Evolutionary conservation across 1,140 invertebrate genomes (phyloP).

Genomic region (Cyphomyrmex costatus): DNA sequence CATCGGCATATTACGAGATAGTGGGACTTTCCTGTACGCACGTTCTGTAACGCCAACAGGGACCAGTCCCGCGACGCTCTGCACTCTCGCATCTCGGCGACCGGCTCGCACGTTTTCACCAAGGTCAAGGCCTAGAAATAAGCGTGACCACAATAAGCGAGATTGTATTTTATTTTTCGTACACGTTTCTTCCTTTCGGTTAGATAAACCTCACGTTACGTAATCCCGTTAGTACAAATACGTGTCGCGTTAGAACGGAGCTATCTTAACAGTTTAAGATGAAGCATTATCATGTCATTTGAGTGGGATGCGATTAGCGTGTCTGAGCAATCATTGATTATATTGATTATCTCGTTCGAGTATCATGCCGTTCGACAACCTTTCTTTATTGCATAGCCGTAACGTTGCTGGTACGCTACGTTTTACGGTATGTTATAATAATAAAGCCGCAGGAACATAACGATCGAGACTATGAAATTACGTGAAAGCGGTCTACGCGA

Average conservation of each 20-base stretch:
- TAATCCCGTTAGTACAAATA: slow-evolving; percentile 21
- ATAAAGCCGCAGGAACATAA: slow-evolving; percentile 23
- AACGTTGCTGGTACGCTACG: background rate
- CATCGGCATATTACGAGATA: slow-evolving; percentile 97
- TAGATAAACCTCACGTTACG: background rate
- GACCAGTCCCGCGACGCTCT: slow-evolving; percentile 96
- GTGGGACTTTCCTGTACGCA: slow-evolving; percentile 96
- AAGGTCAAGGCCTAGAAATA: slow-evolving; percentile 92
- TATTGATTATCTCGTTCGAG: slow-evolving; percentile 26
- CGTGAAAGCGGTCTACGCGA: slow-evolving; percentile 1
- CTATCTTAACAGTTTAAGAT: slow-evolving; percentile 23
- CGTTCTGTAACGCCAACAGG: slow-evolving; percentile 95
- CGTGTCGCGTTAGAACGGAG: background rate
- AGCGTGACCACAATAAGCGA: background rate
- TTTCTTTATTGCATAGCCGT: background rate
- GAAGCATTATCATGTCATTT: slow-evolving; percentile 7
- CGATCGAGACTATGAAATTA: slow-evolving; percentile 32
- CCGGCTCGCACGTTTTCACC: slow-evolving; percentile 97
- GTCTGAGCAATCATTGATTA: slow-evolving; percentile 16
- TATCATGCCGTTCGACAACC: background rate
- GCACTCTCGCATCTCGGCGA: slow-evolving; percentile 95
- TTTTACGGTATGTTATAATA: slow-evolving; percentile 41
- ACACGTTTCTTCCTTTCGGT: slow-evolving; percentile 22
- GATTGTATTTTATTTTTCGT: background rate
- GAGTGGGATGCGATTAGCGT: slow-evolving; percentile 15